Conservation (phyloP, 2,113 vertebrate species). For the Megaptera novaeangliae region DNA sequence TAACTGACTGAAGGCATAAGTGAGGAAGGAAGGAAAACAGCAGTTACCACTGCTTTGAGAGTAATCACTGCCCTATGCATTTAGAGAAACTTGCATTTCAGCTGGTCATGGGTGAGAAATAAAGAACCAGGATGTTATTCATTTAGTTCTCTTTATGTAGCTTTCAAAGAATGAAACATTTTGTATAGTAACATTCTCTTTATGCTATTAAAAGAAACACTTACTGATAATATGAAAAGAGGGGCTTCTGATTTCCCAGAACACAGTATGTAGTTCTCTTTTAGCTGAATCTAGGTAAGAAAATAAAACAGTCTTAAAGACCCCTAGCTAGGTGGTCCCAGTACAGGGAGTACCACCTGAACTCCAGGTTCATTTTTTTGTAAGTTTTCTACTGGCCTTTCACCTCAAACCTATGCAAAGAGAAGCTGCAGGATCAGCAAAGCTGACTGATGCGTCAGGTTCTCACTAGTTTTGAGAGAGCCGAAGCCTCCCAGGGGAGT, state of each 20-base stretch:
- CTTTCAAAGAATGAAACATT: slow-evolving; percentile 29
- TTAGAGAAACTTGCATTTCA: slow-evolving; percentile 19
- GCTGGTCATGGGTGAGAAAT: slow-evolving; percentile 22
- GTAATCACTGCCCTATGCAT: neutral
- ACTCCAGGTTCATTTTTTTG: neutral
- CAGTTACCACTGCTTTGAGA: slow-evolving; percentile 7
- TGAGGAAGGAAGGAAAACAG: neutral
- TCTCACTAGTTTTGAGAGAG: neutral
- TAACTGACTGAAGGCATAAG: neutral
- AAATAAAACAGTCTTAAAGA: neutral
- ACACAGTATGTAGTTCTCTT: neutral
- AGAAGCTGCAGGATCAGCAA: slow-evolving; percentile 41
- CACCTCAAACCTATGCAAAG: neutral
- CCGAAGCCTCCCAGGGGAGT: neutral
- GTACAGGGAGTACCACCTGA: neutral
- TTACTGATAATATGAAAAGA: neutral
- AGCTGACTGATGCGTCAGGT: neutral
- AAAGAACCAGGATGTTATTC: slow-evolving; percentile 6
- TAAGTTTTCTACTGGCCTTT: neutral
- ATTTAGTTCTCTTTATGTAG: slow-evolving; percentile 2
- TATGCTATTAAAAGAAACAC: slow-evolving; percentile 2
- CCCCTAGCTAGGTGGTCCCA: neutral
- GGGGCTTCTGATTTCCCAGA: neutral
- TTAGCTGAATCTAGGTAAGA: neutral
- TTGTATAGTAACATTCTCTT: neutral